Conservation (phyloP, 2,113 vertebrate genomes). For the Cyprinodon variegatus region DNA sequence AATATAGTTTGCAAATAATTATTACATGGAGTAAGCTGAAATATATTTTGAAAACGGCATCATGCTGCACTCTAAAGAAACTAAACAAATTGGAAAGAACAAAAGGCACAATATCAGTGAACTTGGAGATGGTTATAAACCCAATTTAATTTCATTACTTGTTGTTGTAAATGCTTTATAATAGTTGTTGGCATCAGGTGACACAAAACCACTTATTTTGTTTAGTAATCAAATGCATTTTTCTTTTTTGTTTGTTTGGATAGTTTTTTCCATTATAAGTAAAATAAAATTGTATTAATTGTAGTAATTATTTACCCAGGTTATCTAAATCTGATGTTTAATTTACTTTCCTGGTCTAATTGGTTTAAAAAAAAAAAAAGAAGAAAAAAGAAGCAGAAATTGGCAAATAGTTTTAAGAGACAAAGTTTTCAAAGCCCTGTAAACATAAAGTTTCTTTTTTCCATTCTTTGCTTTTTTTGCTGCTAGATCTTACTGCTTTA, state of each 20-base stretch:
- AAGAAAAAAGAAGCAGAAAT: not conserved
- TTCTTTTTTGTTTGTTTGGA: not conserved
- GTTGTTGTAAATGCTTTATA: not conserved
- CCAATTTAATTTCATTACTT: not conserved
- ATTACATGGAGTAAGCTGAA: not conserved
- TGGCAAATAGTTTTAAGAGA: not conserved
- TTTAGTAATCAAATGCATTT: too few relatives aligned
- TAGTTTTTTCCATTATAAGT: not conserved
- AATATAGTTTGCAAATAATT: too few relatives aligned
- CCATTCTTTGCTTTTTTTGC: slow-evolving; percentile 4
- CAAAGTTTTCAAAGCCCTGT: too few relatives aligned
- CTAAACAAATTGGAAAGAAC: not conserved
- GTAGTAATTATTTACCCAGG: not conserved
- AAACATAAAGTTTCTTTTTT: not conserved
- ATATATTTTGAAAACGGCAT: too few relatives aligned
- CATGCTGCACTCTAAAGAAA: not conserved
- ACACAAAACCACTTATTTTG: too few relatives aligned
- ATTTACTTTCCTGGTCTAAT: not conserved
- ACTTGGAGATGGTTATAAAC: not conserved
- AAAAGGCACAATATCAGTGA: not conserved
- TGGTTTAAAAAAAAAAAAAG: not conserved
- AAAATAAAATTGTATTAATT: not conserved
- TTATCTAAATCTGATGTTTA: not conserved
- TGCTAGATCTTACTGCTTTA: slow-evolving; percentile 20
- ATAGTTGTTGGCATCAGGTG: too few relatives aligned